A percentile compares a stretch with the other conserved stretches of the same genome.
phyloP scores from a whole-genome alignment of 92 coral and sea anemone genomes.

The Pocillopora meandrina region DNA sequence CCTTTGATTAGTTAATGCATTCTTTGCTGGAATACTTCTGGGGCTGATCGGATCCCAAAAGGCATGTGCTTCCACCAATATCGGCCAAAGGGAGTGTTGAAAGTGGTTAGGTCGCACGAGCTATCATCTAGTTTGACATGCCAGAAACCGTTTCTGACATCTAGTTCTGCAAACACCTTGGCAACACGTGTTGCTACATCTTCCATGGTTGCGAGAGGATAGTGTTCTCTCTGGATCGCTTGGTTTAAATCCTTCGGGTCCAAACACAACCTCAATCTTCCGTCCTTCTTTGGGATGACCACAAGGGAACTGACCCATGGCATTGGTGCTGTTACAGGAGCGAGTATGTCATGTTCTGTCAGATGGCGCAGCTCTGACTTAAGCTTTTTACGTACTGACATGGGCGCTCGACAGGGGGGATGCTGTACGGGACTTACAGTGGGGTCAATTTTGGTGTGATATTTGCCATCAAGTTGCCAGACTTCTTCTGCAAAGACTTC shows the following conservation, averaged over 20 bases:
- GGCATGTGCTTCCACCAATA: conserved; percentile 54
- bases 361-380: background rate
- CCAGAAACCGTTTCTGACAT: conserved; percentile 23
- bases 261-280: background rate
- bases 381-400: background rate
- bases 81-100: conserved; percentile 57
- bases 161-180: conserved; percentile 10
- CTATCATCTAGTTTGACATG: conserved; percentile 10
- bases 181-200: conserved; percentile 9
- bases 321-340: conserved; percentile 27
- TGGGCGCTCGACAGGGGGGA: background rate
- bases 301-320: conserved; percentile 32
- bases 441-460: background rate
- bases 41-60: conserved; percentile 46
- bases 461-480: background rate
- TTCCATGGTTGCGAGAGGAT: conserved; percentile 14
- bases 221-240: conserved; percentile 22
- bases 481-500: conserved; percentile 29
- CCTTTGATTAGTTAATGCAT: background rate
- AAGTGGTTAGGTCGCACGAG: conserved; percentile 28
- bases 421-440: conserved; percentile 5
- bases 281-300: conserved; percentile 3
- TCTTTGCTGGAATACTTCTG: background rate
- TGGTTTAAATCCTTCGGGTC: conserved; percentile 28
- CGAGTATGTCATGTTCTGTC: conserved; percentile 6